Base-by-base conservation (phyloP, 2,888 invertebrate genomes). In the Thecophora atra region DNA sequence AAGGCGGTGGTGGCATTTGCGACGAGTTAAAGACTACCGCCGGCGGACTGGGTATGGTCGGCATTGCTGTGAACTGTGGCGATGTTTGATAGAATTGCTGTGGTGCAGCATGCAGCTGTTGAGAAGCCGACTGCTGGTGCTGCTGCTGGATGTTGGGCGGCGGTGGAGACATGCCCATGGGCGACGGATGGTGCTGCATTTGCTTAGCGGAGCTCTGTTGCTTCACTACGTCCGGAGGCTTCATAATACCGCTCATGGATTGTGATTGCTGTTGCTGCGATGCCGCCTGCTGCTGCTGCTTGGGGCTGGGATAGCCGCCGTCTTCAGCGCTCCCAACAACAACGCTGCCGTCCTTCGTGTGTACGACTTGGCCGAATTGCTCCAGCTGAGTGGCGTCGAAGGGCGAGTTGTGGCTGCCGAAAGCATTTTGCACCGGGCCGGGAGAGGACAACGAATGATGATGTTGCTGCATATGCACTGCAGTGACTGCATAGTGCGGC, bases 1-100 rank as follows among this genome's bases (percentile, higher is more conserved):
- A 91, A 79, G 93, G 86, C 54, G 80, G 80, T 79, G 93, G 86
- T 79, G 93, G 86, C 82, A 91, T 91, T 60, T 94, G 91, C 42
- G 94, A 93, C 84, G 94, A 94, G 82, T 93, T 94, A 73, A 94
- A 88, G 70, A 95, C 92, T 63, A 85, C 84, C 17, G 93, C 93
- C 26, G 93, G 93, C 21, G 96, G 95, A 70, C 95, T 95, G 44
- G 96, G 95, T 76, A 96, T 94, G 37, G 95, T 93, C 24, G 95
- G 92, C 83, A 95, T 91, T 65, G 91, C 91, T 70, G 93, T 93
- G 80, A 92, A 95, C 73, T 93, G 93, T 17, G 84, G 84, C 73
- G 87, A 84, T 80, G 93, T 92, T 87, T 91, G 91, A 85, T 93
- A 94, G 81, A 85, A 86, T 11, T 83, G 89, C 83, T 86, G 89